phyloP scores from a whole-genome alignment of 2,888 invertebrate genomes.

The Leptopilina drosophilae region DNA sequence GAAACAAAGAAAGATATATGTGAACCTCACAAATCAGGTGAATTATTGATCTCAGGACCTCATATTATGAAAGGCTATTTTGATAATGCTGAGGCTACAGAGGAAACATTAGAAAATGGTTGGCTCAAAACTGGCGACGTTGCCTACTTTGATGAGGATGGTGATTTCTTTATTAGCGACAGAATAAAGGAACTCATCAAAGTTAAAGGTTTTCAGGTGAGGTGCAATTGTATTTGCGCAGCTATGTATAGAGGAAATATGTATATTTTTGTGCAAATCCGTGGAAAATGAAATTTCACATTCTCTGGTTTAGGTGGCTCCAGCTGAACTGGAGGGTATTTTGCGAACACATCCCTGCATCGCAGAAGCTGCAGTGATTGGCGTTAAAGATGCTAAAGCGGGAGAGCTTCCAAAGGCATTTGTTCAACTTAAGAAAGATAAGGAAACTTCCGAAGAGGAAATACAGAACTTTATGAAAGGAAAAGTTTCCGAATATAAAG shows the following conservation, averaged over 20 bases:
- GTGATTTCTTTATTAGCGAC: constrained; percentile 79
- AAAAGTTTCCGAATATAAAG: constrained; percentile 87
- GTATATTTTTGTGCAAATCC: neutral
- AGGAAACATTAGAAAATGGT: constrained; percentile 79
- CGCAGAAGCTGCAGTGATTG: constrained; percentile 90
- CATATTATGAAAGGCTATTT: constrained; percentile 81
- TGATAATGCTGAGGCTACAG: constrained; percentile 80
- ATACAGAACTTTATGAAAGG: constrained; percentile 82
- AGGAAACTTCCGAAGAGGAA: constrained; percentile 78
- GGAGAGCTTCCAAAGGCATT: constrained; percentile 90
- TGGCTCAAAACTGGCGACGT: constrained; percentile 82
- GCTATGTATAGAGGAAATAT: no score
- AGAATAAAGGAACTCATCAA: constrained; percentile 80
- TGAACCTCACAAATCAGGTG: constrained; percentile 77
- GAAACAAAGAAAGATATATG: constrained; percentile 74
- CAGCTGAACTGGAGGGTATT: constrained; percentile 90
- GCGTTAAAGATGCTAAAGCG: constrained; percentile 82
- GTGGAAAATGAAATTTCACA: neutral
- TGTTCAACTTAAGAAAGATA: constrained; percentile 80
- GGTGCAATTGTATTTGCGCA: neutral
- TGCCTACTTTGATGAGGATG: constrained; percentile 79
- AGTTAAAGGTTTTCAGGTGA: constrained; percentile 75
- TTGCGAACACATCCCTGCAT: constrained; percentile 86
- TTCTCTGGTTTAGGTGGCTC: constrained; percentile 83
- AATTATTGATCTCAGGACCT: constrained; percentile 80